A percentile compares a stretch with the other conserved stretches of the same genome.
phyloP scores from a whole-genome alignment of 2,113 vertebrate genomes.

The Xiphophorus couchianus region DNA sequence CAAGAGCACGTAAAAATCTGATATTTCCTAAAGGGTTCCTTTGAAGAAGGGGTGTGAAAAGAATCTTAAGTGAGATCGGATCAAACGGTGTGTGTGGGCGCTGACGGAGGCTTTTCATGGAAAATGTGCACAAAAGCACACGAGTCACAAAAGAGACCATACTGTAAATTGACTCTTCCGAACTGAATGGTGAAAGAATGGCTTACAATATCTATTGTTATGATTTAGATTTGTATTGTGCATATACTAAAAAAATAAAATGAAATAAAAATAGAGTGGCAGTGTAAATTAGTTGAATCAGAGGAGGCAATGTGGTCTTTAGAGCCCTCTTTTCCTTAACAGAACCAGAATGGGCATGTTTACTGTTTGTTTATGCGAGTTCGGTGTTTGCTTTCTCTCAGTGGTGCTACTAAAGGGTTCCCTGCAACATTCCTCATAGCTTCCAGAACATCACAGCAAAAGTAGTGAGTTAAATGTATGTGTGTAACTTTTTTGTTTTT shows the following conservation, averaged over 20 bases:
- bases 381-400: constrained; percentile 8
- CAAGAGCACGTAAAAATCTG: neutral
- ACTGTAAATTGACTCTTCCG: constrained; percentile 3
- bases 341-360: neutral
- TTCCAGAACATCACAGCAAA: constrained; percentile 25
- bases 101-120: constrained; percentile 3
- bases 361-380: constrained; percentile 15
- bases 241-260: constrained; percentile 7
- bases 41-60: constrained; percentile 17
- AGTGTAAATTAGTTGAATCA: constrained; percentile 7
- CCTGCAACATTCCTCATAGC: neutral
- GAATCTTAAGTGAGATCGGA: constrained; percentile 24
- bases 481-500: constrained; percentile 23
- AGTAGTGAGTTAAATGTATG: constrained; percentile 30
- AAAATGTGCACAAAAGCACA: constrained; percentile 17
- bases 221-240: constrained; percentile 4
- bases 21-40: constrained; percentile 19
- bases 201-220: neutral
- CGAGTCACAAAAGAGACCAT: constrained; percentile 41
- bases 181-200: constrained; percentile 7
- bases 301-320: constrained; percentile 24
- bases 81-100: constrained; percentile 18
- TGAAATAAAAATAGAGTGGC: neutral
- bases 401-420: constrained; percentile 24
- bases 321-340: constrained; percentile 13